Evolutionary conservation across 2,888 invertebrate species (phyloP), one percentile per base, ranked within the genome.

Genomic region (Drosophila kanekoi): DNA sequence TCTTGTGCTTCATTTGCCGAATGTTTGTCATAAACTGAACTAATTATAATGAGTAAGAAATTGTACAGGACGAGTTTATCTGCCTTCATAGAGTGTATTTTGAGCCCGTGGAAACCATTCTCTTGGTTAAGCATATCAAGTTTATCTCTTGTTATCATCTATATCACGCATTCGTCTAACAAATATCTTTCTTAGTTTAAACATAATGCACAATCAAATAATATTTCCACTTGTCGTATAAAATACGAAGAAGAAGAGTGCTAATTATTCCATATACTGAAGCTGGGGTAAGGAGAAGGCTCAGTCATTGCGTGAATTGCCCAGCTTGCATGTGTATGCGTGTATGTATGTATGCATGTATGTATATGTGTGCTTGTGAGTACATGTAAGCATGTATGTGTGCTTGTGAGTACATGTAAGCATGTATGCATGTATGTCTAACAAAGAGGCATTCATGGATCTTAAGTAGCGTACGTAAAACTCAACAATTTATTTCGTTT

Each of bases 401-500:
- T 28, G 28, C 8, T 6, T 28, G 28, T 10, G 16, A 1, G 28
- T 10, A 4, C 23, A 11, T 40, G 3, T 40, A 4, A n/a, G 3
- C n/a, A n/a, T 33, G 23, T 20, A 40, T 40, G 51, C 40, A 52
- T 40, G 38, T 38, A 52, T 40, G 51, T 28, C 40, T 11, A 51
- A 37, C 49, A 37, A 20, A 49, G 18, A 11, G 37, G 49, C 49
- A 23, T 52, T 16, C 37, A 37, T 49, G 23, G 33, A 40, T 48
- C 43, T 56, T 40, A 44, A 57, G 61, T 49, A 16, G 33, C 49
- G 20, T 52, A 37, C 33, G 28, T 38, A 41, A 4, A 33, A 40
- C 68, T 67, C 64, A 73, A 68, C 56, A 63, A 65, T 66, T 71
- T 64, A 71, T 80, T 77, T 77, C 78, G 67, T 70, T 61, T 54